Conservation (phyloP, 37 sponge, comb jelly and placozoan genomes). For the Hormiphora californensis region DNA sequence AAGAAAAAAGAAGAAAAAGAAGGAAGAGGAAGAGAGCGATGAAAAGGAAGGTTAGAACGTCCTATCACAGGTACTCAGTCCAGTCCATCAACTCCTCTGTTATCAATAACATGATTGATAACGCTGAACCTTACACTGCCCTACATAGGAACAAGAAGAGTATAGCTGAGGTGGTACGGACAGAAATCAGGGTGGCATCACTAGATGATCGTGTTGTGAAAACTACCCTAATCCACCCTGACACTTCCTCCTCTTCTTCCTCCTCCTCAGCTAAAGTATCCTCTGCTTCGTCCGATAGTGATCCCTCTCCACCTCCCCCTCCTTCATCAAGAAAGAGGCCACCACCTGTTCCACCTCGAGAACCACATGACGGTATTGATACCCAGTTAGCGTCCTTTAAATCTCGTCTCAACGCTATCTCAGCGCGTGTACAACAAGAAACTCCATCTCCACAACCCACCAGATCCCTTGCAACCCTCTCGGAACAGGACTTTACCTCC, state of each 20-base stretch:
- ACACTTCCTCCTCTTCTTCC: no score
- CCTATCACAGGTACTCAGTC: background rate
- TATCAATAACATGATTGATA: conserved; percentile 1
- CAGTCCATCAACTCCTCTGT: conserved; percentile 24
- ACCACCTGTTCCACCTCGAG: conserved; percentile 43
- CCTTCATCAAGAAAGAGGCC: background rate
- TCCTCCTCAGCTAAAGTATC: no score
- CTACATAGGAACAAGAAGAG: conserved; percentile 39
- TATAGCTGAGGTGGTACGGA: conserved; percentile 1
- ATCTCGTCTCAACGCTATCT: background rate
- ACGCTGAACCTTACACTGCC: conserved; percentile 36
- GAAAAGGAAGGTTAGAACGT: background rate
- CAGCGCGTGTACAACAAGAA: background rate
- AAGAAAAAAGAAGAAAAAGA: background rate
- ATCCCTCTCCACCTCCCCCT: background rate
- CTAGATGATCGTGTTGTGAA: no score
- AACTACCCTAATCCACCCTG: no score
- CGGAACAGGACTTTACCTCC: background rate
- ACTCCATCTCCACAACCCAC: background rate
- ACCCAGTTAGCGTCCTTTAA: background rate
- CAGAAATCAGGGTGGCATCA: no score
- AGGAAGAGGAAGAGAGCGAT: background rate
- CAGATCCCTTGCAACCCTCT: no score
- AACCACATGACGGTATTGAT: background rate
- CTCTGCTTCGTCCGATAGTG: background rate